Base-by-base conservation (phyloP, 1,140 invertebrate species). In the Danaus melanippus region DNA sequence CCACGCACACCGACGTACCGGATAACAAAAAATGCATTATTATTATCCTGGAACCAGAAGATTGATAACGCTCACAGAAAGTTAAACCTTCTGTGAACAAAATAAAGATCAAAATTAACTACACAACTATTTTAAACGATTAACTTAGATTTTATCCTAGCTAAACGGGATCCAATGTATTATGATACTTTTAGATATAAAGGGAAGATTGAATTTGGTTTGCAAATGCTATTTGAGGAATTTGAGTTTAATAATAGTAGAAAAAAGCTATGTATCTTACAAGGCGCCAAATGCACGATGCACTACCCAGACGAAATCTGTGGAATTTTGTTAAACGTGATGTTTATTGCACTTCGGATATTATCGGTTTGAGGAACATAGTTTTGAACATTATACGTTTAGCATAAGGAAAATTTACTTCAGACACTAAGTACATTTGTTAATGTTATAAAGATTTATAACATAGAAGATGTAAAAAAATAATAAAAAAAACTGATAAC, bases 1-100 rank as follows among this genome's bases (percentile, higher is more conserved):
- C 77, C 77, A 83, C 79, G 78, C 75, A 82, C 71, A 79, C 78
- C 63, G 74, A 72, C 79, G 73, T 80, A 72, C 76, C 79, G 63
- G 66, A 68, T 74, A 69, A 76, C 71, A 84, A 84, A 85, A 83
- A 82, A 82, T 66, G 71, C 71, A 82, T 84, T 86, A 86, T 85
- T 85, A 85, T 85, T 85, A 85, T 81, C 74, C 69, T 74, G 66
- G 62, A 72, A 71, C 67, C 71, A 78, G 74, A 69, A 80, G 71
- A 74, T 60, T 39, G 11, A 52, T 15, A 46, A 12, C 40, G 6
- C 39, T 42, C 56, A 57, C 17, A 8, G 51, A 10, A 81, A 69
- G 58, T 32, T 56, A 47, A 12, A 53, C 66, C 61, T 46, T 74
- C 69, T 58, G 41, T 1, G n/a, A 2, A 21, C 47, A 1, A 10